Conservation (phyloP, 1,140 invertebrate species). For the Dendroctonus ponderosae region DNA sequence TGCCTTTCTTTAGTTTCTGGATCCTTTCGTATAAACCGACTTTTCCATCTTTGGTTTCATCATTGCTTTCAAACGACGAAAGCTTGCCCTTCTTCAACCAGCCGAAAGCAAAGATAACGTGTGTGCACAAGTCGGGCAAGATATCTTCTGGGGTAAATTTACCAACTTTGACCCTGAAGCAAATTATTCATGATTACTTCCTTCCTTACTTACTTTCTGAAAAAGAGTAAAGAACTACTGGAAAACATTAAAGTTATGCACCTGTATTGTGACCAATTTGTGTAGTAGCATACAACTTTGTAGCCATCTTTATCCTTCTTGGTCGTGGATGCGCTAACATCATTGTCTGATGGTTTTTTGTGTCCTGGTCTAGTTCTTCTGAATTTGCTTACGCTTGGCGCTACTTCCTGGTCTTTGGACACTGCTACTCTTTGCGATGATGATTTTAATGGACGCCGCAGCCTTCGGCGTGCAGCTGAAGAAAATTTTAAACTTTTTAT, state of each 20-base stretch:
- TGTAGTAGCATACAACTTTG: slow-evolving; percentile 91
- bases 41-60: slow-evolving; percentile 90
- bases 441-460: slow-evolving; percentile 52
- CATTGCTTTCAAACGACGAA: slow-evolving; percentile 88
- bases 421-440: slow-evolving; percentile 47
- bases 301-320: slow-evolving; percentile 62
- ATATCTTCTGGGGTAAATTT: slow-evolving; percentile 96
- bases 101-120: slow-evolving; percentile 94
- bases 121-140: slow-evolving; percentile 91
- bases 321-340: slow-evolving; percentile 55
- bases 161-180: slow-evolving; percentile 74
- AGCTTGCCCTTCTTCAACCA: slow-evolving; percentile 95
- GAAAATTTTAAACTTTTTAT: not conserved
- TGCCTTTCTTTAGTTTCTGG: slow-evolving; percentile 79
- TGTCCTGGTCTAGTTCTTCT: slow-evolving; percentile 58
- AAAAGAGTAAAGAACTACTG: not conserved
- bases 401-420: slow-evolving; percentile 63
- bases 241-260: not conserved
- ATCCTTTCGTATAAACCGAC: slow-evolving; percentile 85
- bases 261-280: slow-evolving; percentile 94
- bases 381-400: slow-evolving; percentile 66
- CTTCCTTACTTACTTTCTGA: not conserved
- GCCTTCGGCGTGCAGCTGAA: slow-evolving; percentile 56
- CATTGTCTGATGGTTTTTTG: slow-evolving; percentile 58
- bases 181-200: not conserved